Base-by-base conservation (phyloP, 2,888 invertebrate genomes). In the Eristalinus aeneus region DNA sequence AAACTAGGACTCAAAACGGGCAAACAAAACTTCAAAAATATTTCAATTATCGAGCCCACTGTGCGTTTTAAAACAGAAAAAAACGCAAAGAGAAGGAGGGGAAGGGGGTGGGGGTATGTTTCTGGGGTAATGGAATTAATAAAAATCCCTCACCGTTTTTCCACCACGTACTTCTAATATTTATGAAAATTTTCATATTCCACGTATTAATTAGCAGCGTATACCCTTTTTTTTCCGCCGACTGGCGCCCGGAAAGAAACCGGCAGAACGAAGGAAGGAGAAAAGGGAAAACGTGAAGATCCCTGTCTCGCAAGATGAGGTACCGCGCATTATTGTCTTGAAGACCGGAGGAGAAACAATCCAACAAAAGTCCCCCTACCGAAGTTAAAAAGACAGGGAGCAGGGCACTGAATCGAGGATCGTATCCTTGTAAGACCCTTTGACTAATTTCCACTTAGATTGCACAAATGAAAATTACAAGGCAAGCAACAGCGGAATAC, bases 401-500 rank as follows among this genome's bases (percentile, higher is more conserved):
- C 68, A 63, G 36, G 53, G n/a, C n/a, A n/a, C n/a, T n/a, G n/a
- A n/a, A 61, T 71, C 46, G 39, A 39, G 39, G n/a, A 39, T 46
- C 46, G 64, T 74, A 80, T 71, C 77, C 68, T 53, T 36, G 46
- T 27, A 80, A 64, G 65, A 46, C 60, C 74, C 83, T 75, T 78
- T 87, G 82, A 83, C 82, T 87, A 87, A 87, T 87, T 82, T 86
- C 68, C 69, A 71, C 82, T 77, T 69, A 78, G 78, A 82, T 82
- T 87, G 56, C 63, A 75, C 74, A 72, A 78, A 72, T 53, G 65
- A 65, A 74, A 74, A 77, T 86, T 69, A 69, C 58, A 73, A 73
- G 75, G 80, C 46, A 72, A 31, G 46, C 73, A 27, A 27, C 2
- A 27, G 27, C 5, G 46, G 10, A 34, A n/a, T n/a, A n/a, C n/a